A percentile compares a stretch with the other conserved stretches of the same genome.
phyloP scores from a whole-genome alignment of 2,888 invertebrate genomes.

The Nebria salina region DNA sequence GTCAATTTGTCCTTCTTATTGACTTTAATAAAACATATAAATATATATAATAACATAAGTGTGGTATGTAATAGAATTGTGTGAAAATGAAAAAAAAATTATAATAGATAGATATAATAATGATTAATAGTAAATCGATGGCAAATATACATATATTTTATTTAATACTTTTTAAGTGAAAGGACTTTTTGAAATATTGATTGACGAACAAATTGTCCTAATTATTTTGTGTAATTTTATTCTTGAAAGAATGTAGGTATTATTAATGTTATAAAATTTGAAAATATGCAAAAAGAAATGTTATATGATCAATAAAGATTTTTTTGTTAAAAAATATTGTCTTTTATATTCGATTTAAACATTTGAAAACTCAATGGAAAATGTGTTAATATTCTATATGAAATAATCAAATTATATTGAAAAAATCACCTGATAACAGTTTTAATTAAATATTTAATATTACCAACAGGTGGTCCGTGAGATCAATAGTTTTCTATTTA shows the following conservation, averaged over 20 bases:
- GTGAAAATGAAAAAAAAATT: slow-evolving; percentile 29
- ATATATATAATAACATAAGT: slow-evolving; percentile 49
- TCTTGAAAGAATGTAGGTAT: not conserved
- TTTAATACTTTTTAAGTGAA: not conserved
- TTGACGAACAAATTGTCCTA: not conserved
- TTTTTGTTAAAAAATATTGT: slow-evolving; percentile 3
- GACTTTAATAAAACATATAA: slow-evolving; percentile 48
- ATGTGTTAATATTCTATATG: no score
- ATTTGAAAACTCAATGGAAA: no score
- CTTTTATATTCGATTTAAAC: not conserved
- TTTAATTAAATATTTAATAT: not conserved
- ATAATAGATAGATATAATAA: slow-evolving; percentile 39
- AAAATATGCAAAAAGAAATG: slow-evolving; percentile 8
- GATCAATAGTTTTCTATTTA: slow-evolving; percentile 24
- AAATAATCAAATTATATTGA: not conserved
- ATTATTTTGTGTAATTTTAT: not conserved
- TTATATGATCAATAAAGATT: slow-evolving; percentile 2
- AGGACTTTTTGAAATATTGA: not conserved
- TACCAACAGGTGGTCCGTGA: not conserved
- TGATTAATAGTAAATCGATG: slow-evolving; percentile 15
- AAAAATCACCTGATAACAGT: not conserved
- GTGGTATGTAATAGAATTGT: slow-evolving; percentile 54
- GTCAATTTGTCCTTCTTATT: slow-evolving; percentile 53
- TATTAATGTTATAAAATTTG: not conserved
- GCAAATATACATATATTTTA: not conserved